These are phyloP conservation scores for Neopipo cinnamomea DNA, from an alignment of 2,113 vertebrate species.

Conservation along the genomic window DNA sequence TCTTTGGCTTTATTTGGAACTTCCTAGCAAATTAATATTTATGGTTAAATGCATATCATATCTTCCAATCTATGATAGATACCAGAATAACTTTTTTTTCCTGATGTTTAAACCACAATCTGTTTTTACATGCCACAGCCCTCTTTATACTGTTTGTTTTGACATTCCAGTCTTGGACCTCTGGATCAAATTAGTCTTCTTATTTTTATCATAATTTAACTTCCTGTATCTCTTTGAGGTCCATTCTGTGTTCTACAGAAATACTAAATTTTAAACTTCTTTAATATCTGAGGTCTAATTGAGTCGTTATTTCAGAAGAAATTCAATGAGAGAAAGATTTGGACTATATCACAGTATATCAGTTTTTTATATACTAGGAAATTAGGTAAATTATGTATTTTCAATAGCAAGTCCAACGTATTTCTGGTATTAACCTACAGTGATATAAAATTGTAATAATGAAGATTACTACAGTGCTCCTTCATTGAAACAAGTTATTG, in stretches of 20 bases:
- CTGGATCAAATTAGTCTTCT: neutral
- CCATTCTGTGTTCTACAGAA: neutral
- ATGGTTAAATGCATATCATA: neutral
- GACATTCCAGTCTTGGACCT: neutral
- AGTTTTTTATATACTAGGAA: neutral
- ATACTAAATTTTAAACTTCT: neutral
- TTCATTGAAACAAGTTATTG: neutral
- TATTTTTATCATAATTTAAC: neutral
- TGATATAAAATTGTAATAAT: neutral
- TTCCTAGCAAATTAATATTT: neutral
- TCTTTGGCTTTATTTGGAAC: neutral
- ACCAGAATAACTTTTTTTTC: neutral
- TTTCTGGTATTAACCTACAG: neutral
- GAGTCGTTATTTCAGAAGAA: neutral
- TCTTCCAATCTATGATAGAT: neutral
- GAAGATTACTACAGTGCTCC: neutral
- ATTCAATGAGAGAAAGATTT: neutral
- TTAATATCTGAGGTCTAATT: neutral
- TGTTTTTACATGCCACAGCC: neutral
- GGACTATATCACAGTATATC: neutral
- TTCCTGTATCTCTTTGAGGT: neutral
- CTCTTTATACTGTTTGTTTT: neutral
- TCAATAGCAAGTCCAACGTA: neutral
- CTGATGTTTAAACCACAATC: neutral
- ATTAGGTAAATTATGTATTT: neutral